These are phyloP conservation scores for Edolisoma coerulescens DNA, from an alignment of 2,113 vertebrate genomes.

Conservation along the genomic window DNA sequence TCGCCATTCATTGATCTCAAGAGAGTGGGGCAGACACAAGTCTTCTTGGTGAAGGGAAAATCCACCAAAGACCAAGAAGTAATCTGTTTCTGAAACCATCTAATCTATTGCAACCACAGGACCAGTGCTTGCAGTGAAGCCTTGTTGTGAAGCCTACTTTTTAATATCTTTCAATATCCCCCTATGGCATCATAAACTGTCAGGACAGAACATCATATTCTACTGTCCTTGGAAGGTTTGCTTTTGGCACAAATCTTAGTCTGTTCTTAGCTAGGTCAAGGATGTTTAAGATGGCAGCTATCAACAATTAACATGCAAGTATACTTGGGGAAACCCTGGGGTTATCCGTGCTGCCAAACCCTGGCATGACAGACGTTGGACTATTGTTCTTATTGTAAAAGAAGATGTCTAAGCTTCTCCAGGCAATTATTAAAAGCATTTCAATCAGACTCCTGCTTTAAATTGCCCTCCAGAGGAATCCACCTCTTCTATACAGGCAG, in stretches of 20 bases:
- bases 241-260: neutral
- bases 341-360: neutral
- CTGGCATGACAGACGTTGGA: neutral
- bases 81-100: neutral
- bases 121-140: neutral
- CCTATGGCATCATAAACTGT: neutral
- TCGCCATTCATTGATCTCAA: neutral
- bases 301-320: fast-evolving
- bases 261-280: neutral
- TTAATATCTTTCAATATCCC: neutral
- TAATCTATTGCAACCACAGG: neutral
- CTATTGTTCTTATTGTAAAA: neutral
- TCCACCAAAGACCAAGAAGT: neutral
- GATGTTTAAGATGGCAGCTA: neutral
- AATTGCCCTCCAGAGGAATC: neutral
- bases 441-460: neutral
- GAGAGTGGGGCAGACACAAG: neutral
- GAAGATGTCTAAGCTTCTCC: neutral
- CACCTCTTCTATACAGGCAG: neutral
- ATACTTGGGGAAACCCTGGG: neutral
- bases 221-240: neutral
- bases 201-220: neutral
- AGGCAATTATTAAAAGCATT: neutral
- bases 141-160: neutral
- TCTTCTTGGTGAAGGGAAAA: neutral